These are phyloP conservation scores for Salvelinus sp. DNA, from an alignment of 2,113 vertebrate genomes.

Conservation along the genomic window DNA sequence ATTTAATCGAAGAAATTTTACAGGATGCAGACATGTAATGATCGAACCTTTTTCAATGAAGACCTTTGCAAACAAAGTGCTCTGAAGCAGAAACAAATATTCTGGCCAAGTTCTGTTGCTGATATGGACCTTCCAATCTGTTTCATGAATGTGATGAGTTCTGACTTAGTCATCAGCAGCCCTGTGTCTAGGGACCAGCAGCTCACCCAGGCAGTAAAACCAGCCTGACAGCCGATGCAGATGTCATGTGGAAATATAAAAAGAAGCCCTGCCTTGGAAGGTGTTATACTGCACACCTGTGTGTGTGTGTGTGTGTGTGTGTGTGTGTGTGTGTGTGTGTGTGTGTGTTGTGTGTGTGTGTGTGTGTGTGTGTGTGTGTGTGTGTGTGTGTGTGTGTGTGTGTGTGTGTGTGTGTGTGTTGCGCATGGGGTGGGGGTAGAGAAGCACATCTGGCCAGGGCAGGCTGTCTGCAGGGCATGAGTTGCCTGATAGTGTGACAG, in stretches of 20 bases:
- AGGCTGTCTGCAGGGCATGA: too few relatives aligned
- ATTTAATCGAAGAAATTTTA: too few relatives aligned
- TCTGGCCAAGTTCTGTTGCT: background rate
- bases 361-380: too few relatives aligned
- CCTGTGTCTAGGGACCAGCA: constrained; percentile 4
- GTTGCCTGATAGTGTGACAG: constrained; percentile 8
- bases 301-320: too few relatives aligned
- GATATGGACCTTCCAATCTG: background rate
- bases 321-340: too few relatives aligned
- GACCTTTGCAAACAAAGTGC: too few relatives aligned
- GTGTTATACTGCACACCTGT: constrained; percentile 2
- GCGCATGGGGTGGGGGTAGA: too few relatives aligned
- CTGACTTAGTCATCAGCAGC: background rate
- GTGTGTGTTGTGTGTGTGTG: too few relatives aligned
- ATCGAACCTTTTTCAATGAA: too few relatives aligned
- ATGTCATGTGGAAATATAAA: background rate
- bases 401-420: background rate
- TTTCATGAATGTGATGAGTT: background rate
- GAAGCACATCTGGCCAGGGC: too few relatives aligned
- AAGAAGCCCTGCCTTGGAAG: constrained; percentile 14
- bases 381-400: too few relatives aligned
- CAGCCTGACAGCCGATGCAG: constrained; percentile 1
- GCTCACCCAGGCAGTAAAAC: constrained; percentile 25
- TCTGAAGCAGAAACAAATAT: background rate
- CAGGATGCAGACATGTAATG: too few relatives aligned